Base-by-base conservation (phyloP, 2,888 invertebrate genomes). In the Nesidiocoris tenuis region DNA sequence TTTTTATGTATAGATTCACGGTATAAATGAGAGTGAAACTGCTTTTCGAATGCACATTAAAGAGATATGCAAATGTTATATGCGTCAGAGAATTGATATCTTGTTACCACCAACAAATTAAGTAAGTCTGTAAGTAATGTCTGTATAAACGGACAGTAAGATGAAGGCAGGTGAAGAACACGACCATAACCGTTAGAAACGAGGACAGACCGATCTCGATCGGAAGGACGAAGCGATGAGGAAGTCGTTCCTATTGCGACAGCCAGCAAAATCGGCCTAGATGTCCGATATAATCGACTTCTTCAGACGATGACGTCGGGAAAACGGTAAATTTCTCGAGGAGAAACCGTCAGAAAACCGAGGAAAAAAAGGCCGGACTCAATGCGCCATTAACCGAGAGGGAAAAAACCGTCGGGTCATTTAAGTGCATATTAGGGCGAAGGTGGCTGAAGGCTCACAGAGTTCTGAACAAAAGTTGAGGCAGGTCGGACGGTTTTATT, bases 401-500 rank as follows among this genome's bases (percentile, higher is more conserved):
- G 59, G n/a, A 39, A 39, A 39, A 39, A 39, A 39, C 39, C 39
- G 39, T 7, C 22, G 17, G 25, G 18, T 24, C 70, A 70, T 70
- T 70, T 70, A 70, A 70, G 70, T 70, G 70, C 59, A 70, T 70
- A 70, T 70, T 70, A 70, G 70, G 55, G 56, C 39, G 67, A 70
- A 54, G 23, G 57, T 57, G 57, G 54, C 57, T 22, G 12, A 2
- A 63, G 63, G 21, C 55, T 22, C 56, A 55, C 16, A 61, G 61
- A n/a, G n/a, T 12, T 39, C 12, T 12, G 39, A 39, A 39, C 39
- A 39, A 39, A 39, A 39, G 61, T 72, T 72, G 72, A 72, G 72
- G 72, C 61, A 72, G 72, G 72, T 72, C 72, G 63, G 72, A 65
- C 56, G 72, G 61, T 72, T 72, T 72, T 72, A 72, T 72, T 61